Evolutionary conservation across 2,113 vertebrate genomes (phyloP).

Genomic region (Excalfactoria chinensis): DNA sequence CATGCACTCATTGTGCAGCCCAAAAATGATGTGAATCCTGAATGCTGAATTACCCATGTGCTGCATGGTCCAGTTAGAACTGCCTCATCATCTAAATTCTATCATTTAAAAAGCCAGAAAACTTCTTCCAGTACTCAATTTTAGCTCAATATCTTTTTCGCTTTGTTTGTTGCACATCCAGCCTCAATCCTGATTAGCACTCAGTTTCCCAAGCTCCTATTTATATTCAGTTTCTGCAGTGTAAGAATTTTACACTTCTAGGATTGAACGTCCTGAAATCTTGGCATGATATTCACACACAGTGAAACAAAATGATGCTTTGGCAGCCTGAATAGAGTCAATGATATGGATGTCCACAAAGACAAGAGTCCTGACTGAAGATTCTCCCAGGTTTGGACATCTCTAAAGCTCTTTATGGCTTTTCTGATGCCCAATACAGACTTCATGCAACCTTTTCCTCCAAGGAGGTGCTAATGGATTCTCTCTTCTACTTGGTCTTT

Average conservation of each 20-base stretch:
- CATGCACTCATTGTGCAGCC: neutral
- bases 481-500: neutral
- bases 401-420: neutral
- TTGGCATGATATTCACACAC: neutral
- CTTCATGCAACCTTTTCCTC: neutral
- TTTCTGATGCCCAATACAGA: neutral
- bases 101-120: neutral
- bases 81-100: neutral
- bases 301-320: neutral
- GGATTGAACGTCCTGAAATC: neutral
- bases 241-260: neutral
- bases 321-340: neutral
- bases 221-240: neutral
- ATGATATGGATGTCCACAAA: neutral
- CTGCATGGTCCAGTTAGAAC: neutral
- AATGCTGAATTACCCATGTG: neutral
- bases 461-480: neutral
- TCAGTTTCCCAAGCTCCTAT: neutral
- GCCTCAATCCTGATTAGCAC: rapidly evolving
- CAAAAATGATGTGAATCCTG: neutral
- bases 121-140: neutral
- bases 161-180: neutral
- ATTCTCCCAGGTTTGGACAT: neutral
- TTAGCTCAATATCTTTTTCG: neutral
- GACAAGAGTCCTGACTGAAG: neutral